Conservation (phyloP, 2,888 invertebrate species). For the Dioctria linearis region DNA sequence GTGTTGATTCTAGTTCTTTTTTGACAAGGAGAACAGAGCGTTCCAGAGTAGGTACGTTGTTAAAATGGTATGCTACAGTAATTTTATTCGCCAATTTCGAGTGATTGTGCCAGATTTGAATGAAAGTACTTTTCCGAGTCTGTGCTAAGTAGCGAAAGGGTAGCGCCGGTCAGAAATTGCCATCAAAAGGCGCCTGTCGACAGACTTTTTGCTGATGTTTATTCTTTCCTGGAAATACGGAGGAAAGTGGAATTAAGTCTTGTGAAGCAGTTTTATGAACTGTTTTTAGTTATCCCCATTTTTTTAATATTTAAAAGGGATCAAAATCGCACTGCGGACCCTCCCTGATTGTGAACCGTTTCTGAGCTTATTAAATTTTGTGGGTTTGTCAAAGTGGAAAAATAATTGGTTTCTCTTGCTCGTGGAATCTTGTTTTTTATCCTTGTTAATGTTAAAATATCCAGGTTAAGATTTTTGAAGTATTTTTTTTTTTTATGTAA, state of each 20-base stretch:
- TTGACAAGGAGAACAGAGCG: not conserved
- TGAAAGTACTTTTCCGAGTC: conserved; percentile 12
- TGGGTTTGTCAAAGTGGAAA: conserved; percentile 44
- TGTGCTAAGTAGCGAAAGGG: not conserved
- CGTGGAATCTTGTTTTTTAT: too few relatives aligned
- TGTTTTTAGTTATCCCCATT: conserved; percentile 34
- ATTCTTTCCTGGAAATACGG: conserved; percentile 24
- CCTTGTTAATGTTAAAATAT: too few relatives aligned
- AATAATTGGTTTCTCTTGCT: conserved; percentile 16
- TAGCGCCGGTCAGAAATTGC: conserved; percentile 16
- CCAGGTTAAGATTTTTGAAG: too few relatives aligned
- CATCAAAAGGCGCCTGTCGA: conserved; percentile 45
- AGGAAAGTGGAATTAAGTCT: conserved; percentile 33
- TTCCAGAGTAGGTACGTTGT: conserved; percentile 39
- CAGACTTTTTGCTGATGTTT: conserved; percentile 8
- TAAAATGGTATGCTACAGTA: conserved; percentile 54
- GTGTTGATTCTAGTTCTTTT: not conserved
- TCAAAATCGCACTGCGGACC: not conserved
- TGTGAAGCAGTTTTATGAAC: conserved; percentile 50
- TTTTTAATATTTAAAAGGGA: conserved; percentile 16
- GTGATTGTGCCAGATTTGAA: conserved; percentile 46
- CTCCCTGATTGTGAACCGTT: too few relatives aligned
- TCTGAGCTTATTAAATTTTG: too few relatives aligned
- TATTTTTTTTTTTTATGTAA: too few relatives aligned
- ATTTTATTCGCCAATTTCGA: conserved; percentile 48